phyloP scores from a whole-genome alignment of 2,797 vertebrate genomes.

The Petrocephalus schoutedeni region DNA sequence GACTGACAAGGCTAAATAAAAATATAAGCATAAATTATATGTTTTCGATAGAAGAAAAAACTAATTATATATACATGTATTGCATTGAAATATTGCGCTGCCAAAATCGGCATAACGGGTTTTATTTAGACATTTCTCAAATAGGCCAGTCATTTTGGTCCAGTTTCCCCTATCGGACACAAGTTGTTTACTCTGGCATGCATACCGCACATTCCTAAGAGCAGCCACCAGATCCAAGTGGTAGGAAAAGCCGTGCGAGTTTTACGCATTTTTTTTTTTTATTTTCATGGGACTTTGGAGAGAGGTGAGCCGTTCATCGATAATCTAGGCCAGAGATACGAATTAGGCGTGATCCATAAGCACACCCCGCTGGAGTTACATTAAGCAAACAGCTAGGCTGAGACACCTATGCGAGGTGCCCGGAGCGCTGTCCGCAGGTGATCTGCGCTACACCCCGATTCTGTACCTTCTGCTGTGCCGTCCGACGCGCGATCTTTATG shows the following conservation, averaged over 20 bases:
- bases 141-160: background rate
- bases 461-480: background rate
- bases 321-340: background rate
- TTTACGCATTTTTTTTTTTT: constrained; percentile 6
- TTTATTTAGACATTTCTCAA: background rate
- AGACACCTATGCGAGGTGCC: background rate
- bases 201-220: constrained; percentile 53
- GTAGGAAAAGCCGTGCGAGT: background rate
- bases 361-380: background rate
- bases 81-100: background rate
- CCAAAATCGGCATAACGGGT: background rate
- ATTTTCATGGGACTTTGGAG: background rate
- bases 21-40: background rate
- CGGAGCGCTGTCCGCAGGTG: constrained; percentile 1
- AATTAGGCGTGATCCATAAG: constrained; percentile 2
- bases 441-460: background rate
- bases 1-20: background rate
- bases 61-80: background rate
- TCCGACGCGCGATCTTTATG: background rate
- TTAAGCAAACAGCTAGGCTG: background rate
- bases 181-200: constrained; percentile 38
- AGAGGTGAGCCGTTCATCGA: background rate
- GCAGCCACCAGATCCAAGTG: constrained; percentile 42
- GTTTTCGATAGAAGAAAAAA: background rate
- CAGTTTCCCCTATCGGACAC: constrained; percentile 2